Evolutionary conservation across 2,113 vertebrate genomes (phyloP), one percentile per base, ranked within the genome.

Genomic region (Mystacornis crossleyi): DNA sequence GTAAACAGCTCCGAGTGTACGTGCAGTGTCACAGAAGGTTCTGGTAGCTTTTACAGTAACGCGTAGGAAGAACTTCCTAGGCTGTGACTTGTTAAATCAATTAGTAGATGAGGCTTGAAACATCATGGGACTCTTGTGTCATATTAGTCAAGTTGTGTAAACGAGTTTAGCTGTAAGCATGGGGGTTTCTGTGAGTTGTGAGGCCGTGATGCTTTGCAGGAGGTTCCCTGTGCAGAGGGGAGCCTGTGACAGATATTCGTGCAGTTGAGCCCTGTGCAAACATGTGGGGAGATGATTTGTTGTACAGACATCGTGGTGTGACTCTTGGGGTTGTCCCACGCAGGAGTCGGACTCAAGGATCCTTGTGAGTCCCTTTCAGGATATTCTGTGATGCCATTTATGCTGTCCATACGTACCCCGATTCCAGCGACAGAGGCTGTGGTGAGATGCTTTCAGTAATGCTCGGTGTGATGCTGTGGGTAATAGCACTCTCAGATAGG

Each of bases 81-180:
- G 47, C 47, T 81, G 38, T 74, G 64, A 9, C 71, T 94, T 73
- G 54, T 51, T 64, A 80, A 85, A 77, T 85, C 91, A 90, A 16
- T 72, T 51, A 45, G 45, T 36, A 85, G 67, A 42, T 82, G 78
- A 60, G 58, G 38, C 47, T 69, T 89, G 75, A 85, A 85, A 50
- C 47, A 31, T 67, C 43, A 16, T 6, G 20, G 79, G 69, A 31
- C 83, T 65, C 67, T 65, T 43, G 33, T 47, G 62, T 89, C 17
- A 0, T 66, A 5, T 58, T 64, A 54, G 21, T 82, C 64, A 34
- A 75, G 79, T 65, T 4, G 1, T 54, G 29, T 53, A 65, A 94
- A 58, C 34, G 10, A 0, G 0, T 36, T 81, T 69, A 57, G 65
- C 25, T 26, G 57, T 29, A 15, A 33, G 62, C 13, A 9, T 4